A percentile compares a stretch with the other conserved stretches of the same genome.
Evolutionary conservation across 2,888 invertebrate genomes (phyloP).

Genomic region (Calliphora vomitoria): DNA sequence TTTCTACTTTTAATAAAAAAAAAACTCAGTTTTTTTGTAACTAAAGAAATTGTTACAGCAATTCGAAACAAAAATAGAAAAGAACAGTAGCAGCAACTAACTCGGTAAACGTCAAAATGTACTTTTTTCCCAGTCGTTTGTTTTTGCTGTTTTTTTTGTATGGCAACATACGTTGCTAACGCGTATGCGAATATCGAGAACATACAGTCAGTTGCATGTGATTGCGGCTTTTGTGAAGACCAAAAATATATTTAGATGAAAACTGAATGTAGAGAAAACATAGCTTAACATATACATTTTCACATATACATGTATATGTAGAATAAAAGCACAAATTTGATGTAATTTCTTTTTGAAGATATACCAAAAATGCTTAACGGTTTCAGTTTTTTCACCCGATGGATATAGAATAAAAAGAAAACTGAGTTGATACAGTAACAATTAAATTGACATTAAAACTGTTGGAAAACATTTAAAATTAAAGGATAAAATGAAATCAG

Average conservation of each 20-base stretch:
- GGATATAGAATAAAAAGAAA: not conserved
- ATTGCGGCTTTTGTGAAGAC: slow-evolving; percentile 63
- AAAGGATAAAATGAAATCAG: not conserved
- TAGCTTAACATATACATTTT: no score
- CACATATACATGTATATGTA: slow-evolving; percentile 13
- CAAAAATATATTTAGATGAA: slow-evolving; percentile 6
- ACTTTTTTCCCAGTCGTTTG: slow-evolving; percentile 27
- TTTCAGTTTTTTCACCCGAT: not conserved
- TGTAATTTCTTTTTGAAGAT: slow-evolving; percentile 20
- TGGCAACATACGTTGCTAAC: slow-evolving; percentile 67
- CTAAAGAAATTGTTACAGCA: slow-evolving; percentile 54
- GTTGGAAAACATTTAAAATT: not conserved
- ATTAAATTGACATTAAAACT: slow-evolving; percentile 1
- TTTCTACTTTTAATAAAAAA: slow-evolving; percentile 18
- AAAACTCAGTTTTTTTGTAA: not conserved
- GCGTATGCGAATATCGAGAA: slow-evolving; percentile 13
- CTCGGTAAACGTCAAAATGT: slow-evolving; percentile 67
- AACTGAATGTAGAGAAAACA: slow-evolving; percentile 29
- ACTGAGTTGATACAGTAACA: not conserved
- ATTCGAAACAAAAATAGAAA: slow-evolving; percentile 33
- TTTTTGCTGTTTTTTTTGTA: slow-evolving; percentile 21
- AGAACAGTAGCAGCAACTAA: slow-evolving; percentile 24
- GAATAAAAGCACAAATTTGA: not conserved
- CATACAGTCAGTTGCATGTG: slow-evolving; percentile 58
- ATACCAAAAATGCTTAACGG: not conserved